phyloP scores from a whole-genome alignment of 2,888 invertebrate species.

The Lumbricus terrestris region DNA sequence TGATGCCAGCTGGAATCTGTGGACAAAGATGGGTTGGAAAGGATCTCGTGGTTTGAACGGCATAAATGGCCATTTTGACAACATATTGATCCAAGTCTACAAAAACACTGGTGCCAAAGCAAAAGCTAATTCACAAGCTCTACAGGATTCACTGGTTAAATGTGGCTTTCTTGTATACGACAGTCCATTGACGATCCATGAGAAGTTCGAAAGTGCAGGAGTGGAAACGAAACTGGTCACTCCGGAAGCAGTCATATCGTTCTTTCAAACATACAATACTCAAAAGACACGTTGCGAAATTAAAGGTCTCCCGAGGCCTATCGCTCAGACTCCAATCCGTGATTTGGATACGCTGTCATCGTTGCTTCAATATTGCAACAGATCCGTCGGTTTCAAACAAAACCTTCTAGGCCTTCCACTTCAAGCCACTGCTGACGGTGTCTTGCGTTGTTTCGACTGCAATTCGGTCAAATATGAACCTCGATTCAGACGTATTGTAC shows the following conservation, averaged over 20 bases:
- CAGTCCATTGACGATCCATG: neutral
- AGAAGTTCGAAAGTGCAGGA: neutral
- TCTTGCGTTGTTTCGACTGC: conserved; percentile 34
- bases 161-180: neutral
- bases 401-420: conserved; percentile 35
- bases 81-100: neutral
- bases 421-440: conserved; percentile 36
- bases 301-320: neutral
- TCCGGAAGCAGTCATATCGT: neutral
- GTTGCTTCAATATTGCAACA: neutral
- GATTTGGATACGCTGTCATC: neutral
- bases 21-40: neutral
- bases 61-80: neutral
- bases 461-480: conserved; percentile 36
- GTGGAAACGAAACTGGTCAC: neutral
- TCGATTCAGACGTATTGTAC: conserved; percentile 34
- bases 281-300: neutral
- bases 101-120: neutral
- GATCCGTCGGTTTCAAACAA: neutral
- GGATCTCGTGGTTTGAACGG: neutral
- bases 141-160: neutral
- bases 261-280: neutral
- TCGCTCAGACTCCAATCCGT: neutral
- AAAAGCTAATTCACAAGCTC: neutral
- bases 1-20: neutral